Conservation (phyloP, 2,888 invertebrate genomes). For the Ophion ventricosus region DNA sequence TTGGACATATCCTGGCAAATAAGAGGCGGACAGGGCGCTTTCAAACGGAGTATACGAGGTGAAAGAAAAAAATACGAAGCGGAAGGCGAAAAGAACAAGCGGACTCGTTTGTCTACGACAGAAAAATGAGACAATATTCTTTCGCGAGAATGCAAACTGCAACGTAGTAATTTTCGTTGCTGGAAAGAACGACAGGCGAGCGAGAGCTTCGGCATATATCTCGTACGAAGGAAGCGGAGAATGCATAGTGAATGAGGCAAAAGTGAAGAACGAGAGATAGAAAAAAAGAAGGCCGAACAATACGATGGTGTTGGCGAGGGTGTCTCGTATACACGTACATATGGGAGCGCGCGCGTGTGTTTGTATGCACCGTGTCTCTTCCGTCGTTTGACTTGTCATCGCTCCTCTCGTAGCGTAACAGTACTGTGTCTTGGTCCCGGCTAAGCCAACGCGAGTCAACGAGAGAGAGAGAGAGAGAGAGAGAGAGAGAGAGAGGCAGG, state of each 20-base stretch:
- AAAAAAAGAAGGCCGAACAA: conserved; percentile 38
- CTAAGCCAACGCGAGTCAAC: conserved; percentile 21
- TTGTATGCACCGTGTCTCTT: conserved; percentile 50
- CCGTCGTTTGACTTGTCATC: conserved; percentile 73
- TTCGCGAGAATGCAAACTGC: conserved; percentile 51
- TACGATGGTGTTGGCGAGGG: conserved; percentile 23
- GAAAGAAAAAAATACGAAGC: conserved; percentile 5
- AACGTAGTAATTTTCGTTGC: conserved; percentile 49
- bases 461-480: conserved; percentile 45
- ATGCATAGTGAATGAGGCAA: conserved; percentile 57
- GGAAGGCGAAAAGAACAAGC: conserved; percentile 17
- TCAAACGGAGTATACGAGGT: not conserved
- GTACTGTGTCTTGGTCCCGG: conserved; percentile 44
- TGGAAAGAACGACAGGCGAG: conserved; percentile 9
- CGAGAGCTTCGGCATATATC: conserved; percentile 13
- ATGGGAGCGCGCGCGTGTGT: conserved; percentile 29
- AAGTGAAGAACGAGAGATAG: conserved; percentile 48
- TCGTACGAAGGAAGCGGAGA: conserved; percentile 25
- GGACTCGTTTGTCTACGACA: conserved; percentile 47
- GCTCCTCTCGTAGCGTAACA: conserved; percentile 66
- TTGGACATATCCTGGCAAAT: too few relatives aligned
- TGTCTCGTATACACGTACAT: not conserved
- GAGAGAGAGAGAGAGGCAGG: conserved; percentile 29
- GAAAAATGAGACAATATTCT: conserved; percentile 56
- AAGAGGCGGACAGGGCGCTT: not conserved